Conservation (phyloP, 2,888 invertebrate species). For the Oxyscelio sp. region DNA sequence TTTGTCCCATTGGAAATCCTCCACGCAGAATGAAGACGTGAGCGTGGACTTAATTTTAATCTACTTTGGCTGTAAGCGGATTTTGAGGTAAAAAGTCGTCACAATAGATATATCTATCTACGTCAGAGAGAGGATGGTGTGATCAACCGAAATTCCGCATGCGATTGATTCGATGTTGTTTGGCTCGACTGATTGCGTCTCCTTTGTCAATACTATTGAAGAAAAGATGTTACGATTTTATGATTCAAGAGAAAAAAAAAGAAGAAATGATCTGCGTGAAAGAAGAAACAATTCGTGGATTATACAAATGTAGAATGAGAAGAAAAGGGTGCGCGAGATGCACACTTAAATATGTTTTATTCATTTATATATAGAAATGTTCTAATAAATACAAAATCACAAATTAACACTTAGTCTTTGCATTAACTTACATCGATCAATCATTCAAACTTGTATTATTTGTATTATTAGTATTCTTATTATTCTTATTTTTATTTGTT, state of each 20-base stretch:
- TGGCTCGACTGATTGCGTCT: conserved; percentile 12
- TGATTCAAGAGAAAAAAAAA: conserved; percentile 60
- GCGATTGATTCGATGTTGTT: conserved; percentile 15
- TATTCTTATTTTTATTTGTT: conserved; percentile 82
- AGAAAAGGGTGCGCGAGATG: conserved; percentile 74
- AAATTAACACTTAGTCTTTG: conserved; percentile 88
- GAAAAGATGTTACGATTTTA: conserved; percentile 34
- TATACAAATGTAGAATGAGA: conserved; percentile 39
- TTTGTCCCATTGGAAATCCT: no score
- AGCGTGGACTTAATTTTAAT: no score
- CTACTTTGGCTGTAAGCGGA: no score
- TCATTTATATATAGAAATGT: conserved; percentile 85
- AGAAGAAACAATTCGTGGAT: conserved; percentile 31
- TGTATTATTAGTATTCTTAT: conserved; percentile 61
- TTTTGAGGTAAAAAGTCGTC: no score
- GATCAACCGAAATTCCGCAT: conserved; percentile 2
- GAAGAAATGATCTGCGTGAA: conserved; percentile 25
- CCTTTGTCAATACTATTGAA: conserved; percentile 17
- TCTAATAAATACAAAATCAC: conserved; percentile 89
- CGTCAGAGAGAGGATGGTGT: conserved; percentile 2
- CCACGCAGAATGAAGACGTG: no score
- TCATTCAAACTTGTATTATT: conserved; percentile 82
- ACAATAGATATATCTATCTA: conserved; percentile 58
- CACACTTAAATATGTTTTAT: conserved; percentile 88
- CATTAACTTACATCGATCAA: conserved; percentile 86